Conservation (phyloP, 2,113 vertebrate genomes). For the Labrus mixtus region DNA sequence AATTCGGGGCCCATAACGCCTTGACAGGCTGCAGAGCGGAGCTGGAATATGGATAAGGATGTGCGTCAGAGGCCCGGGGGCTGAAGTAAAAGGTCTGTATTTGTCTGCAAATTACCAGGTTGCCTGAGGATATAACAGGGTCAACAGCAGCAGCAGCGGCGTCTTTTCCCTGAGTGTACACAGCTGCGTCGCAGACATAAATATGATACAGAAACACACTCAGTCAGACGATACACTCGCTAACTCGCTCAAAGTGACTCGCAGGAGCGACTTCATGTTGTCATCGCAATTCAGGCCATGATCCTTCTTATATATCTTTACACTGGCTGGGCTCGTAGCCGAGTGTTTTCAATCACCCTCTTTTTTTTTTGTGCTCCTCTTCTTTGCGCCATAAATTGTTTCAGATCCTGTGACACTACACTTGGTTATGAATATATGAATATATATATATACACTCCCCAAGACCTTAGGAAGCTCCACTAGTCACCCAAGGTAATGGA, state of each 20-base stretch:
- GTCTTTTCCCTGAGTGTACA: conserved; percentile 19
- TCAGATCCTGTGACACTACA: conserved; percentile 70
- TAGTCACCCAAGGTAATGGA: conserved; percentile 65
- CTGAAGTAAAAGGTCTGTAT: conserved; percentile 47
- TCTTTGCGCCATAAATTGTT: conserved; percentile 70
- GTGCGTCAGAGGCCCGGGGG: conserved; percentile 34
- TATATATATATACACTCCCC: conserved; percentile 52
- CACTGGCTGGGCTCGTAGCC: conserved; percentile 57
- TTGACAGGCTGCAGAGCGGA: conserved; percentile 54
- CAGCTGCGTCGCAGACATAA: conserved; percentile 41
- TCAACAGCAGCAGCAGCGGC: conserved; percentile 37
- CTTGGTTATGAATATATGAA: conserved; percentile 76
- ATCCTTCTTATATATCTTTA: conserved; percentile 68
- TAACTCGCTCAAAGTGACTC: conserved; percentile 44
- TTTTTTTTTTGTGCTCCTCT: conserved; percentile 11
- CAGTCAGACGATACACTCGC: conserved; percentile 13
- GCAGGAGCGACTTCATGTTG: conserved; percentile 51
- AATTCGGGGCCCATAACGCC: conserved; percentile 59
- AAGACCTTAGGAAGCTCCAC: conserved; percentile 59
- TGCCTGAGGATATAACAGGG: conserved; percentile 63
- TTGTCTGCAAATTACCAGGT: conserved; percentile 60
- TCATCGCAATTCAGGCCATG: conserved; percentile 69
- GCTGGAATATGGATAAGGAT: conserved; percentile 55
- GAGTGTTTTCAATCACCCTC: conserved; percentile 67
- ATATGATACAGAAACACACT: conserved; percentile 29